Conservation (phyloP, 1,140 invertebrate genomes). For the Bombus fervidus region DNA sequence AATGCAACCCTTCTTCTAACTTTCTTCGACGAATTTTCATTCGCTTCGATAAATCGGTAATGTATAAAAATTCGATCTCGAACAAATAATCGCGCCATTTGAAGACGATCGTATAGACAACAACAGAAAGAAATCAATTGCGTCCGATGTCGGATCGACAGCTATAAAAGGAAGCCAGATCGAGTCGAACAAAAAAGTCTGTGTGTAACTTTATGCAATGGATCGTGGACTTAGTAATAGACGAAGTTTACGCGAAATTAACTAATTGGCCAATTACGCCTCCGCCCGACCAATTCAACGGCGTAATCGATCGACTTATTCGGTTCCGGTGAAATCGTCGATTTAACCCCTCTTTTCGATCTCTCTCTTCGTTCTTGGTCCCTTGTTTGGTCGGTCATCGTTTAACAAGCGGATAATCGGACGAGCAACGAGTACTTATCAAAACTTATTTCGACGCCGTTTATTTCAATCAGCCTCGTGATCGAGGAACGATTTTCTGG, state of each 20-base stretch:
- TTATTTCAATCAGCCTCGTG: slow-evolving; percentile 23
- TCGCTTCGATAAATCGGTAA: neutral
- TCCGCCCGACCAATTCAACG: slow-evolving; percentile 49
- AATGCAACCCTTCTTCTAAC: no score
- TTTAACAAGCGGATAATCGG: slow-evolving; percentile 53
- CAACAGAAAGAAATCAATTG: slow-evolving; percentile 12
- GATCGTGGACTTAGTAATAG: slow-evolving; percentile 41
- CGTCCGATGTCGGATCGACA: slow-evolving; percentile 6
- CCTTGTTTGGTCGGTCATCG: neutral
- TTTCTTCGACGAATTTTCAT: neutral
- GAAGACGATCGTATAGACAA: neutral
- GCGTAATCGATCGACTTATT: slow-evolving; percentile 66
- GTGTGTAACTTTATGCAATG: slow-evolving; percentile 36
- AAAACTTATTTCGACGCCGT: slow-evolving; percentile 40
- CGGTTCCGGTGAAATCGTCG: slow-evolving; percentile 58
- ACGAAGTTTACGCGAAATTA: slow-evolving; percentile 72
- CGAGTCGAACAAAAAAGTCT: slow-evolving; percentile 12
- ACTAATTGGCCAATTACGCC: slow-evolving; percentile 74
- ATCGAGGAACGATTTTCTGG: slow-evolving; percentile 19
- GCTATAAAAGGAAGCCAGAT: slow-evolving; percentile 49
- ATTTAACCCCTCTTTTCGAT: slow-evolving; percentile 45
- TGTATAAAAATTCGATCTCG: no score
- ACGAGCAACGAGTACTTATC: slow-evolving; percentile 13
- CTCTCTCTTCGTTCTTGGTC: neutral
- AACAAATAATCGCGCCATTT: neutral